Base-by-base conservation (phyloP, 1,140 invertebrate species). In the Drosophila virilis region DNA sequence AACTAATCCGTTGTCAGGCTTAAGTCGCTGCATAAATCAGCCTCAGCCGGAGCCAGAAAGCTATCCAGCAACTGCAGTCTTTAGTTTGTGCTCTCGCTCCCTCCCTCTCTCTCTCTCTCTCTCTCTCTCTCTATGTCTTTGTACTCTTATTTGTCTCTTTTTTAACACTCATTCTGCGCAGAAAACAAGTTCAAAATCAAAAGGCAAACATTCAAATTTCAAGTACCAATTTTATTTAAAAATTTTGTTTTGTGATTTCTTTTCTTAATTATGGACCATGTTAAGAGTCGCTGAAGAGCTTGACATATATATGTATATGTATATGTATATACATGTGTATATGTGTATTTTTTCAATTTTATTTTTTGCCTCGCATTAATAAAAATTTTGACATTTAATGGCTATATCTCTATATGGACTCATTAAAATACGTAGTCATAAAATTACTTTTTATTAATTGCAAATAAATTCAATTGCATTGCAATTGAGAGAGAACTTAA, bases 11-110 rank as follows among this genome's bases (percentile, higher is more conserved):
- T 77, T 86, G 82, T 88, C 79, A 70, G 67, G 67, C 82, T 59
- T 70, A 82, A 86, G 82, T 82, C 68, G 71, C 65, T 43, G 74
- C 82, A 86, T 86, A 88, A 86, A 82, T 86, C 83, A 86, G 83
- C 73, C 72, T 83, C 62, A 78, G 54, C 8, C 33, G 43, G 55
- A 51, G 48, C 62, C 61, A 59, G 32, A 46, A 42, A 51, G 33
- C 45, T 13, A 38, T 55, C 60, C 32, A 74, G 32, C 54, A 52
- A 71, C 64, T 78, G 67, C 52, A 40, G 68, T 77, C 74, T 65
- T 68, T 74, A 32, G 35, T 17, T 35, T 75, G 50, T 52, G 32
- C 73, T 46, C 74, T 74, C 79, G 71, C 66, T 60, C 61, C 73
- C 59, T 13, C 13, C 64, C 61, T 59, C 42, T 61, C 61, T 64